phyloP scores from a whole-genome alignment of 2,888 invertebrate species.

The Ornithoptera alexandrae region DNA sequence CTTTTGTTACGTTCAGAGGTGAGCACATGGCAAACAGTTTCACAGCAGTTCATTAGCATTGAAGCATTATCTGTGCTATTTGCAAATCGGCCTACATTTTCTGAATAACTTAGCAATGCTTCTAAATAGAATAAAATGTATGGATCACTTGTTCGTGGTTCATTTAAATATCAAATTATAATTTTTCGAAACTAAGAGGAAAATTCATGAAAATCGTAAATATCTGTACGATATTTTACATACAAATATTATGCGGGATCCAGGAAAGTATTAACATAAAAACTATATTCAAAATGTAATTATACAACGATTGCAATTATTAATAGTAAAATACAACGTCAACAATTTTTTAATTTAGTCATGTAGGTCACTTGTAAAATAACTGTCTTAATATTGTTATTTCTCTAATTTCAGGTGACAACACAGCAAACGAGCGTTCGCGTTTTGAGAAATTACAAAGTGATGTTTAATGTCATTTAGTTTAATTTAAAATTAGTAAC shows the following conservation, averaged over 20 bases:
- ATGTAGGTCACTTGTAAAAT: constrained; percentile 10
- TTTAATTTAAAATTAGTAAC: constrained; percentile 29
- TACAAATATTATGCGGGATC: background rate
- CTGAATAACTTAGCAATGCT: background rate
- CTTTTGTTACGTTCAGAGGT: constrained; percentile 7
- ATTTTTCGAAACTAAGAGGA: too few species aligned
- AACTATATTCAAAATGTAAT: background rate
- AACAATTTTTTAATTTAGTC: constrained; percentile 4
- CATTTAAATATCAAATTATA: too few species aligned
- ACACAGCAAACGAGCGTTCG: constrained; percentile 14
- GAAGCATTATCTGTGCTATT: background rate
- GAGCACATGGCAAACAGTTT: constrained; percentile 2
- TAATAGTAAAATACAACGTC: constrained; percentile 5
- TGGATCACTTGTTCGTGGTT: too few species aligned
- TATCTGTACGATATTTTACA: too few species aligned
- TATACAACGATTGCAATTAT: constrained; percentile 2
- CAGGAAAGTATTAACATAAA: background rate
- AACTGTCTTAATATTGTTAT: constrained; percentile 11
- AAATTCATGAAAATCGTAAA: too few species aligned
- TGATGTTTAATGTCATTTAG: constrained; percentile 28
- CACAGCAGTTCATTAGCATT: constrained; percentile 10
- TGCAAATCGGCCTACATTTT: background rate
- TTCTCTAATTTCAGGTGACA: constrained; percentile 25
- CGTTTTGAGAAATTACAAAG: constrained; percentile 13
- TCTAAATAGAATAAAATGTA: background rate